Evolutionary conservation across 2,797 vertebrate species (phyloP).

Genomic region (Neomorphus geoffroyi): DNA sequence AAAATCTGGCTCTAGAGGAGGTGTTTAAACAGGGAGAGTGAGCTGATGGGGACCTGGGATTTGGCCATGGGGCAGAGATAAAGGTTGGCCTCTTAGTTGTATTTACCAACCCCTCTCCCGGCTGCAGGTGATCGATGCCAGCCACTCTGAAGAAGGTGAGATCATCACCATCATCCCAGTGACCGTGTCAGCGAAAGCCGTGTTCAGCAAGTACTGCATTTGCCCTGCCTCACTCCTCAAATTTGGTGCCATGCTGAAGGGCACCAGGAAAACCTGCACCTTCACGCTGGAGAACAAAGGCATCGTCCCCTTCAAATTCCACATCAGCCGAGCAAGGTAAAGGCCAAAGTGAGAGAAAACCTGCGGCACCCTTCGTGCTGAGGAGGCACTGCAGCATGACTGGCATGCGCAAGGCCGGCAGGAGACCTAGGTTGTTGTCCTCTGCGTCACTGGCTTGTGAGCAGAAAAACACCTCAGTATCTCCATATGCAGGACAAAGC

Average conservation of each 20-base stretch:
- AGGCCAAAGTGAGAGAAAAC: constrained; percentile 74
- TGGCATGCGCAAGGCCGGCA: background rate
- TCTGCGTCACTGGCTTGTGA: background rate
- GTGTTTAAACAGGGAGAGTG: background rate
- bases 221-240: constrained; percentile 78
- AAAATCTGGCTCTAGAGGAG: background rate
- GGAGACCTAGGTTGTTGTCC: background rate
- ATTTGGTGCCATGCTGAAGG: constrained; percentile 83
- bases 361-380: background rate
- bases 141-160: constrained; percentile 71
- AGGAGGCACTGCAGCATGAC: background rate
- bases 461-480: rapidly evolving
- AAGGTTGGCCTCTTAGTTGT: background rate
- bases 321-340: constrained; percentile 64
- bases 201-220: constrained; percentile 86
- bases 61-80: background rate
- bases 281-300: constrained; percentile 87
- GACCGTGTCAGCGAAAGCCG: constrained; percentile 78
- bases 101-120: background rate
- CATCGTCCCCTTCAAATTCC: constrained; percentile 77
- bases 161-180: constrained; percentile 79
- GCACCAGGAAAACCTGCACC: constrained; percentile 75
- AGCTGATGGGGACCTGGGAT: background rate
- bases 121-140: constrained; percentile 86
- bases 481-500: background rate